Evolutionary conservation across 2,113 vertebrate species (phyloP).

Genomic region (Gracilinanus agilis): DNA sequence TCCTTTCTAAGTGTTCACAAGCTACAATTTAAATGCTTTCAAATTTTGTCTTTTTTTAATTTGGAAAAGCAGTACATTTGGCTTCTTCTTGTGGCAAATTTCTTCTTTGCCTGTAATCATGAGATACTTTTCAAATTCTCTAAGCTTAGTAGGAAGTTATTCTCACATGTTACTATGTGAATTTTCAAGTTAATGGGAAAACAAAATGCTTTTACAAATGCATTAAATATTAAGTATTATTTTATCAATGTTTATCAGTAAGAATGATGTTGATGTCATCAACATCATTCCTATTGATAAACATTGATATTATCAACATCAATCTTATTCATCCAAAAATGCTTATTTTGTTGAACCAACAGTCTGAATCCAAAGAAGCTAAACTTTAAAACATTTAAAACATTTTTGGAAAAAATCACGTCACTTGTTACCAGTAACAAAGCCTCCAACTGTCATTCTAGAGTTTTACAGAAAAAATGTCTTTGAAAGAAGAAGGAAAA

Average conservation of each 20-base stretch:
- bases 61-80: background rate
- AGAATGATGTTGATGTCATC: too few species aligned
- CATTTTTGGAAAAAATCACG: constrained; percentile 12
- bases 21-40: background rate
- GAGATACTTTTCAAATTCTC: background rate
- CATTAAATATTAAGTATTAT: constrained; percentile 1
- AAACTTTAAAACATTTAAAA: constrained; percentile 49
- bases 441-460: background rate
- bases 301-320: too few species aligned
- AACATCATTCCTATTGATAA: too few species aligned
- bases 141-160: background rate
- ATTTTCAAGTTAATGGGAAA: constrained; percentile 47
- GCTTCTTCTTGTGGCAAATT: background rate
- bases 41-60: background rate
- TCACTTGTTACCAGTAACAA: background rate
- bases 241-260: too few species aligned
- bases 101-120: background rate
- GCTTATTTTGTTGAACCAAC: constrained; percentile 58
- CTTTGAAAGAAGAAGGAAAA: background rate
- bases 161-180: background rate
- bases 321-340: constrained; percentile 66
- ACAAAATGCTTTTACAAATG: constrained; percentile 23
- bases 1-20: background rate
- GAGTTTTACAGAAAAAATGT: background rate
- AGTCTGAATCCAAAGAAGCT: constrained; percentile 47